Conservation (phyloP, 2,113 vertebrate species). For the Calypte anna region DNA sequence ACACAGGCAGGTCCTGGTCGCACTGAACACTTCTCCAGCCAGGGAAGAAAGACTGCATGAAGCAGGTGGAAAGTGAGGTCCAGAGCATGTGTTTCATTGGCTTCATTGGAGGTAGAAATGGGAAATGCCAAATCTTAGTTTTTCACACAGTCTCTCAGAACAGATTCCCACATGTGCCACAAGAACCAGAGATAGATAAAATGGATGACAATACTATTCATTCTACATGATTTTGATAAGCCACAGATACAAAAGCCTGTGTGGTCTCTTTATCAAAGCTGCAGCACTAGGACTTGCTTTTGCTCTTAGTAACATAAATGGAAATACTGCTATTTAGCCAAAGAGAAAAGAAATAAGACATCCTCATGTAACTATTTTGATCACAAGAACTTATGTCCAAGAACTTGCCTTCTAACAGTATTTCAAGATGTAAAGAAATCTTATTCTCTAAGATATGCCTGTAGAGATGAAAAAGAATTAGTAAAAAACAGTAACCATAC, state of each 20-base stretch:
- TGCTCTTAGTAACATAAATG: neutral
- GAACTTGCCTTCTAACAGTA: neutral
- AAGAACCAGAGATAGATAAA: neutral
- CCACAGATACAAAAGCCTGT: neutral
- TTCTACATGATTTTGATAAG: neutral
- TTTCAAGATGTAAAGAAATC: neutral
- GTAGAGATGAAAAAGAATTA: neutral
- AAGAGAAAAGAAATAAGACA: neutral
- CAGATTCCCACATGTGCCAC: neutral
- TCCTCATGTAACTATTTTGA: neutral
- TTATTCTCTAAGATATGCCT: neutral
- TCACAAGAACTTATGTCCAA: neutral
- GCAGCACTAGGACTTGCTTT: neutral
- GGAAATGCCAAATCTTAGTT: neutral
- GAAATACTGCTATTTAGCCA: neutral
- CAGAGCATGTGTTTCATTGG: neutral
- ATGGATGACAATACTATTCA: neutral
- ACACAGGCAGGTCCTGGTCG: accelerated
- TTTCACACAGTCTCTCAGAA: neutral
- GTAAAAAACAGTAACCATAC: neutral
- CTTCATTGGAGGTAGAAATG: neutral
- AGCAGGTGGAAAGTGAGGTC: neutral
- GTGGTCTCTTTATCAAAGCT: neutral
- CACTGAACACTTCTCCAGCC: neutral
- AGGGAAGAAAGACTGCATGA: neutral